Percentiles rank a stretch among this genome's conserved stretches.
phyloP scores from a whole-genome alignment of 2,888 invertebrate genomes.

The Cancer borealis region DNA sequence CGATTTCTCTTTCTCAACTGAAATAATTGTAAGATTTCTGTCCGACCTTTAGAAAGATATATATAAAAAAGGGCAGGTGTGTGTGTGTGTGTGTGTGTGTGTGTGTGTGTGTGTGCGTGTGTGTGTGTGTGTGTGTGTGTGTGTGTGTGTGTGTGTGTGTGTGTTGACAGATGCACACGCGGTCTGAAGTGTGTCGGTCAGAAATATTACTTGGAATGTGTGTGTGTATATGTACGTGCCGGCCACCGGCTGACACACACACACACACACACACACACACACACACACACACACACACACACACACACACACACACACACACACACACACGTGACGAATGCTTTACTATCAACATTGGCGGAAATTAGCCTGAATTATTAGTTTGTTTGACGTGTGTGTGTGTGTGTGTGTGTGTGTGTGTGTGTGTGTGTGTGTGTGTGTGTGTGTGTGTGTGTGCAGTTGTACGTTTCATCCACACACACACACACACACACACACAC shows the following conservation, averaged over 20 bases:
- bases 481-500: too few species aligned
- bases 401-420: conserved; percentile 23
- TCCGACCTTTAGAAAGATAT: not conserved
- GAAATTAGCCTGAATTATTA: not conserved
- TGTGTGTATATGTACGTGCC: not conserved
- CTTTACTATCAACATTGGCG: not conserved
- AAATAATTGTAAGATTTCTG: not conserved
- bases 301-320: not conserved
- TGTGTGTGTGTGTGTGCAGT: too few species aligned
- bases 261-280: not conserved
- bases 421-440: too few species aligned
- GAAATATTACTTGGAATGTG: not conserved
- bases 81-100: conserved; percentile 33
- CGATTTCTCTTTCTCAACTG: not conserved
- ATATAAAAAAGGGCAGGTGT: not conserved
- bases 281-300: not conserved
- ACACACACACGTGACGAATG: not conserved
- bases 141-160: not conserved
- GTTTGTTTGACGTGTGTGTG: not conserved
- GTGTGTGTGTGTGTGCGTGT: too few species aligned
- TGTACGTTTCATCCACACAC: too few species aligned
- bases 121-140: too few species aligned
- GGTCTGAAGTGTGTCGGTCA: too few species aligned
- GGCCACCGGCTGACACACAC: conserved; percentile 24
- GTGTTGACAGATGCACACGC: not conserved